Evolutionary conservation across 1,140 invertebrate species (phyloP).

Genomic region (Dufourea novaeangliae): DNA sequence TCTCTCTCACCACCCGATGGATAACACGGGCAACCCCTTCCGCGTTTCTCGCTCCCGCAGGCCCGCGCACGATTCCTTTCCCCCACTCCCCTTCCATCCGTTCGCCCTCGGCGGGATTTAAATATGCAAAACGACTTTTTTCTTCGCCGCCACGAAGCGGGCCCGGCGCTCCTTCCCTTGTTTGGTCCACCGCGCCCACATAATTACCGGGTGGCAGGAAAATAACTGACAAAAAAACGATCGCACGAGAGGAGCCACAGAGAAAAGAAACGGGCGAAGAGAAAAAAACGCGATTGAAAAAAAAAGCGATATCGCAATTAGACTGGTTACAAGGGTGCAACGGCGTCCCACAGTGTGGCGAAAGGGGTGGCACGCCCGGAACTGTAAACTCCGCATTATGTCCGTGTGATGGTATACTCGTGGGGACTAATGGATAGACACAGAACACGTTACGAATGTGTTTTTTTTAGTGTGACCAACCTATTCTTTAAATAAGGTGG

Average conservation of each 20-base stretch:
- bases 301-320: constrained; percentile 78
- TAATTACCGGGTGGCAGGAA: constrained; percentile 76
- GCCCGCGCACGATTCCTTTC: constrained; percentile 23
- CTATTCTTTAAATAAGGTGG: neutral
- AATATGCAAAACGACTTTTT: constrained; percentile 79
- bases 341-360: constrained; percentile 53
- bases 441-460: neutral
- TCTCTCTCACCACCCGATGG: neutral
- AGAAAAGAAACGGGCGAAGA: constrained; percentile 34
- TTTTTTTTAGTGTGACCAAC: constrained; percentile 2
- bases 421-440: constrained; percentile 20
- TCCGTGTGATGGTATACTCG: constrained; percentile 17
- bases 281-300: constrained; percentile 64
- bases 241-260: constrained; percentile 16
- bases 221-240: constrained; percentile 71
- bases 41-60: constrained; percentile 2
- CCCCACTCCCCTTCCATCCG: constrained; percentile 12
- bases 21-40: constrained; percentile 28
- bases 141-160: constrained; percentile 63
- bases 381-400: constrained; percentile 61
- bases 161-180: constrained; percentile 69
- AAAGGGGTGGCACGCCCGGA: constrained; percentile 60
- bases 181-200: constrained; percentile 79
- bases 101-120: constrained; percentile 68
- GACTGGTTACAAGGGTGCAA: constrained; percentile 59